phyloP scores from a whole-genome alignment of 1,140 invertebrate species.

The Drosophila santomea region DNA sequence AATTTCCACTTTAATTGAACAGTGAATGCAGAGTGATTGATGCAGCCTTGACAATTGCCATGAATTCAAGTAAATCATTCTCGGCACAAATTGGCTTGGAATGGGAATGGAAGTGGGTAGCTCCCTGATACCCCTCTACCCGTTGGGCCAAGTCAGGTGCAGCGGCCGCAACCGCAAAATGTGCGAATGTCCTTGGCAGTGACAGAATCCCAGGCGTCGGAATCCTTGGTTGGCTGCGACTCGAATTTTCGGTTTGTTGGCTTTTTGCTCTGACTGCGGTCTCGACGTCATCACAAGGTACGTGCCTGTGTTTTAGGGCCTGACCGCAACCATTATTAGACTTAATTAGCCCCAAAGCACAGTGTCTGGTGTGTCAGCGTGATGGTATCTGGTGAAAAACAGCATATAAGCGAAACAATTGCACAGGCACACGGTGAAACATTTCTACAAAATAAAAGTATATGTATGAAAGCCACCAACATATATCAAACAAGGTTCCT shows the following conservation, averaged over 20 bases:
- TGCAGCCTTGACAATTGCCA: conserved; percentile 21
- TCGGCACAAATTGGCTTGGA: conserved; percentile 60
- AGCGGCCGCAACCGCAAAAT: conserved; percentile 67
- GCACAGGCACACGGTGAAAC: not conserved
- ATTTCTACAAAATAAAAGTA: not conserved
- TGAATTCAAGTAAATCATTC: conserved; percentile 68
- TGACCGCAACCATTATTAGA: conserved; percentile 58
- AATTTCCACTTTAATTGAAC: conserved; percentile 5
- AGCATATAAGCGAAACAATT: conserved; percentile 8
- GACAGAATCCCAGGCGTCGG: conserved; percentile 33
- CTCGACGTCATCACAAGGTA: conserved; percentile 2
- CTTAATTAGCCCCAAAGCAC: conserved; percentile 63
- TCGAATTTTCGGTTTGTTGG: conserved; percentile 18
- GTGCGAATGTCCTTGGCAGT: conserved; percentile 59
- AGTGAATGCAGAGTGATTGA: not conserved
- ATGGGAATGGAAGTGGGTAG: conserved; percentile 9
- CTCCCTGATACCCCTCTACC: too few species aligned
- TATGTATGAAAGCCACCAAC: too few species aligned
- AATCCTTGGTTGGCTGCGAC: conserved; percentile 9
- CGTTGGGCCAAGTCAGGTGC: conserved; percentile 45
- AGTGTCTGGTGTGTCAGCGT: conserved; percentile 6
- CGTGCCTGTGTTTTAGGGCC: conserved; percentile 26
- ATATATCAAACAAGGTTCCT: too few species aligned
- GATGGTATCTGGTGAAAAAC: conserved; percentile 20
- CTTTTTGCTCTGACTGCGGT: conserved; percentile 53